Conservation (phyloP, 2,888 invertebrate species). For the Pseudolycoriella hygida region DNA sequence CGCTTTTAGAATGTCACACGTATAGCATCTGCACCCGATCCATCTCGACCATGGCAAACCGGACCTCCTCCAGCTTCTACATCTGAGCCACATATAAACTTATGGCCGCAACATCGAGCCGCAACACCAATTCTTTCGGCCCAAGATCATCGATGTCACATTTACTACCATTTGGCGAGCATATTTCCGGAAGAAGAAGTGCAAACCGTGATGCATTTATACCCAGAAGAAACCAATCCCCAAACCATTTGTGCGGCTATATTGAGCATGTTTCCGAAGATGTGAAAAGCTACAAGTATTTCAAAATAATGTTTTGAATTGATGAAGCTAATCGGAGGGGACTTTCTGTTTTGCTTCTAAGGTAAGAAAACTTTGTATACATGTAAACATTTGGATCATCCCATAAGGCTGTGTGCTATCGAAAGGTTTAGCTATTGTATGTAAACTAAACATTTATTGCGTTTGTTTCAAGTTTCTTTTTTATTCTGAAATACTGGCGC, state of each 20-base stretch:
- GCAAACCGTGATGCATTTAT: conserved; percentile 67
- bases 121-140: conserved; percentile 17
- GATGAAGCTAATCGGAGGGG: no score
- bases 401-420: no score
- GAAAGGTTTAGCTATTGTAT: no score
- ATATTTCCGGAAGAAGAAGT: conserved; percentile 86
- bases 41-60: conserved; percentile 35
- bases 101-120: conserved; percentile 28
- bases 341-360: no score
- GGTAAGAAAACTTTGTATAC: no score
- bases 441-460: no score
- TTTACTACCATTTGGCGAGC: conserved; percentile 78
- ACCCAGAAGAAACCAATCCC: conserved; percentile 79
- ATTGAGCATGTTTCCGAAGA: conserved; percentile 45
- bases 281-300: conserved; percentile 1
- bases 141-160: conserved; percentile 49
- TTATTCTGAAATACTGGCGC: no score
- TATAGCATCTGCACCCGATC: conserved; percentile 57
- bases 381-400: no score
- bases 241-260: conserved; percentile 80
- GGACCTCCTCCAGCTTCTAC: conserved; percentile 28
- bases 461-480: no score
- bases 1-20: conserved; percentile 51
- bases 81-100: conserved; percentile 47
- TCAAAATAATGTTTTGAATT: no score